phyloP scores from a whole-genome alignment of 2,797 vertebrate genomes.

The Sparus aurata region DNA sequence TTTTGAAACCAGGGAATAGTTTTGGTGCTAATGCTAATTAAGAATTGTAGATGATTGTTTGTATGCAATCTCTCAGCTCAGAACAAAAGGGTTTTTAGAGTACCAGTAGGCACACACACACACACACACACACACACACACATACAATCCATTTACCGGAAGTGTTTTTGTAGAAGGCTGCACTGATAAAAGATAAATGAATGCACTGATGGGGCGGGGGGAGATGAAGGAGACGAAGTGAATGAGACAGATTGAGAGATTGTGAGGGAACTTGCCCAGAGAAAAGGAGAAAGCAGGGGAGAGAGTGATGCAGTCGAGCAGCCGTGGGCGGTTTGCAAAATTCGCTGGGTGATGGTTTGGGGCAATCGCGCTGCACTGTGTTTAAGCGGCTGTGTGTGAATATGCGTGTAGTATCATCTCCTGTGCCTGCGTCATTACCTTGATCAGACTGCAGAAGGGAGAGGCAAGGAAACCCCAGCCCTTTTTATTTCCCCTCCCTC shows the following conservation, averaged over 20 bases:
- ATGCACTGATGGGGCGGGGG: constrained; percentile 28
- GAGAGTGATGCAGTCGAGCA: constrained; percentile 52
- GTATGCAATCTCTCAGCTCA: constrained; percentile 21
- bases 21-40: neutral
- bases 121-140: constrained; percentile 10
- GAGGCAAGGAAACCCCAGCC: constrained; percentile 71
- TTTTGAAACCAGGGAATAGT: neutral
- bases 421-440: constrained; percentile 69
- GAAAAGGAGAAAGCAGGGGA: constrained; percentile 49
- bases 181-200: constrained; percentile 63
- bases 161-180: constrained; percentile 39
- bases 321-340: constrained; percentile 67
- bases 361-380: constrained; percentile 37
- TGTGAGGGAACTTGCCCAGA: constrained; percentile 41
- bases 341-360: constrained; percentile 49
- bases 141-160: constrained; percentile 42
- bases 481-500: constrained; percentile 48
- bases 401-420: constrained; percentile 36
- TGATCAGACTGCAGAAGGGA: constrained; percentile 62
- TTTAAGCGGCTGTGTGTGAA: constrained; percentile 19
- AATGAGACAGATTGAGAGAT: constrained; percentile 26
- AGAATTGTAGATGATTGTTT: constrained; percentile 2
- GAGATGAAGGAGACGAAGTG: neutral
- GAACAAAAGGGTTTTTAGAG: constrained; percentile 11
- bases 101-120: neutral